Evolutionary conservation across 2,797 vertebrate genomes (phyloP).

Genomic region (Gouania willdenowi): DNA sequence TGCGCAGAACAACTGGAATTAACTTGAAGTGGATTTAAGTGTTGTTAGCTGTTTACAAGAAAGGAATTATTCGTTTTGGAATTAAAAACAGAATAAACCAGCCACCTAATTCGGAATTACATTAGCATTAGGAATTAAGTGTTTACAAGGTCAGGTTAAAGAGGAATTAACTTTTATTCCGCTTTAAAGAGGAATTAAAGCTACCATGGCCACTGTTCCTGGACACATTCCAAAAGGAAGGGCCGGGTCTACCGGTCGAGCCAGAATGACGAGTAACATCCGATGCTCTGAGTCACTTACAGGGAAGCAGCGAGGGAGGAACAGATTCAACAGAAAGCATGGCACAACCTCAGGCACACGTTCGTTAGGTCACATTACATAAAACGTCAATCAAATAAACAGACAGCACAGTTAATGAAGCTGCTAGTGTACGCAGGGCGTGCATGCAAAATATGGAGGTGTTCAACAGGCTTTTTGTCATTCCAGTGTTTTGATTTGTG

Average conservation of each 20-base stretch:
- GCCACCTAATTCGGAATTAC: too few relatives aligned
- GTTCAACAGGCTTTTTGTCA: slow-evolving; percentile 7
- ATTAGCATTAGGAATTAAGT: too few relatives aligned
- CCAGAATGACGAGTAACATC: slow-evolving; percentile 55
- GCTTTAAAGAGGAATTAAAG: too few relatives aligned
- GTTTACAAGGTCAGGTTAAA: too few relatives aligned
- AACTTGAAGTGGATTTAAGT: too few relatives aligned
- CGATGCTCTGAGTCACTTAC: slow-evolving; percentile 35
- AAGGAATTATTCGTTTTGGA: too few relatives aligned
- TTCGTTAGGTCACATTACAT: slow-evolving; percentile 39
- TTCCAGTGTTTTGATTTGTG: slow-evolving; percentile 17
- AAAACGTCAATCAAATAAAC: slow-evolving; percentile 32
- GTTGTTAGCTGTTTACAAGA: too few relatives aligned
- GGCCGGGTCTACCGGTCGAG: slow-evolving; percentile 43
- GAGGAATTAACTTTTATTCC: too few relatives aligned
- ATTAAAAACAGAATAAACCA: too few relatives aligned
- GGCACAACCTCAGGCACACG: slow-evolving; percentile 19
- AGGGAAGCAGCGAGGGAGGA: background rate
- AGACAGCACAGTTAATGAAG: slow-evolving; percentile 37
- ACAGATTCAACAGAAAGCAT: slow-evolving; percentile 24
- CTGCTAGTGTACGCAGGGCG: slow-evolving; percentile 28
- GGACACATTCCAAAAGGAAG: slow-evolving; percentile 46
- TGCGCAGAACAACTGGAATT: too few relatives aligned
- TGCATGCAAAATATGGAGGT: slow-evolving; percentile 8
- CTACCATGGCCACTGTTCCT: too few relatives aligned